Conservation (phyloP, 2,888 invertebrate species). For the Drosophila cognata region DNA sequence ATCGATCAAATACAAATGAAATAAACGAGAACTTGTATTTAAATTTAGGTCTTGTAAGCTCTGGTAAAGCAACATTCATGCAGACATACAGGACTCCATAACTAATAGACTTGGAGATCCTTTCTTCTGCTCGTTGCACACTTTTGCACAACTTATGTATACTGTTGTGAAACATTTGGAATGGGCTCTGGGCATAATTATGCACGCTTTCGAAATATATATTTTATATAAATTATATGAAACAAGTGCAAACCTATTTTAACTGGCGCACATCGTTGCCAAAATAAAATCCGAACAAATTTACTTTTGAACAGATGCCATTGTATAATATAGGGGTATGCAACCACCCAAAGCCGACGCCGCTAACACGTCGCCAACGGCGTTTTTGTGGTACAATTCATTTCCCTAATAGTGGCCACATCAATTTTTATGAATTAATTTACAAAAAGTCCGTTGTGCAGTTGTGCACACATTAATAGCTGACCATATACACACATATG, state of each 20-base stretch:
- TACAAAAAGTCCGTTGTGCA: conserved; percentile 69
- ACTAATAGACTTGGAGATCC: neutral
- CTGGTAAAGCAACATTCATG: neutral
- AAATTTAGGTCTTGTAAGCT: neutral
- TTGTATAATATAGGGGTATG: conserved; percentile 46
- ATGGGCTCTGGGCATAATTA: neutral
- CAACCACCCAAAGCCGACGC: conserved; percentile 52
- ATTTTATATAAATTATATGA: neutral
- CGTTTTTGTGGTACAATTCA: conserved; percentile 47
- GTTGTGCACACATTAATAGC: conserved; percentile 68
- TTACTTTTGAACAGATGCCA: conserved; percentile 16
- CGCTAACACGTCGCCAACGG: conserved; percentile 37
- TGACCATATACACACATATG: conserved; percentile 28
- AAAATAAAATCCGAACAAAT: conserved; percentile 23
- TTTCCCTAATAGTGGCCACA: conserved; percentile 71
- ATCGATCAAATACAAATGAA: neutral
- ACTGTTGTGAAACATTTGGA: neutral
- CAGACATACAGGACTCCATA: neutral
- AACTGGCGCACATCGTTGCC: conserved; percentile 6
- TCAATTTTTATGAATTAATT: conserved; percentile 83
- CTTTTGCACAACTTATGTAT: neutral
- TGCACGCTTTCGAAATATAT: neutral
- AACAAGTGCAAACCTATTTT: conserved; percentile 28
- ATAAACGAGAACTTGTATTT: neutral
- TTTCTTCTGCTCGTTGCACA: neutral